phyloP scores from a whole-genome alignment of 2,113 vertebrate species.

The Nothoprocta pentlandii region DNA sequence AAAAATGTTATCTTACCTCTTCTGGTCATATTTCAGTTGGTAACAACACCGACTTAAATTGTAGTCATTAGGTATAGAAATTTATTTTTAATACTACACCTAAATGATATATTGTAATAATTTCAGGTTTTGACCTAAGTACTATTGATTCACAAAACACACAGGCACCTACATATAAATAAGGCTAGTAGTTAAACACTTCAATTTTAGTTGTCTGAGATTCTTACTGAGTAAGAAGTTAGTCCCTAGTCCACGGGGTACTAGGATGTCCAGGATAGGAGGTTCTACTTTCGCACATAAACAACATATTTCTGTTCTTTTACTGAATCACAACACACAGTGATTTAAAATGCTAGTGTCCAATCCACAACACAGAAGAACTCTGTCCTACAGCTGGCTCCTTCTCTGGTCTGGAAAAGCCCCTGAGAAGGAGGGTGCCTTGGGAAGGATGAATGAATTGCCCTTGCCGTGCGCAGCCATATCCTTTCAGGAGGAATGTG shows the following conservation, averaged over 20 bases:
- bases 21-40: background rate
- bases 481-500: rapidly evolving
- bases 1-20: background rate
- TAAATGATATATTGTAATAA: background rate
- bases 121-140: background rate
- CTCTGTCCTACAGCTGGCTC: background rate
- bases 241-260: no score
- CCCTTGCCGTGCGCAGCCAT: background rate
- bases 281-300: background rate
- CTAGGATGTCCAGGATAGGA: background rate
- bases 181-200: background rate
- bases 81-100: background rate
- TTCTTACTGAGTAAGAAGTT: background rate
- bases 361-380: background rate
- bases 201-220: background rate
- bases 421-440: background rate
- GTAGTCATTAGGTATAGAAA: background rate
- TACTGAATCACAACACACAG: background rate
- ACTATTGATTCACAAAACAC: background rate
- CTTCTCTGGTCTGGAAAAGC: background rate
- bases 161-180: background rate
- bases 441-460: background rate
- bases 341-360: background rate
- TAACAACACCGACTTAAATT: background rate
- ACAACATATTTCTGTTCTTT: background rate